phyloP scores from a whole-genome alignment of 2,113 vertebrate species.

The Notothenia coriiceps region DNA sequence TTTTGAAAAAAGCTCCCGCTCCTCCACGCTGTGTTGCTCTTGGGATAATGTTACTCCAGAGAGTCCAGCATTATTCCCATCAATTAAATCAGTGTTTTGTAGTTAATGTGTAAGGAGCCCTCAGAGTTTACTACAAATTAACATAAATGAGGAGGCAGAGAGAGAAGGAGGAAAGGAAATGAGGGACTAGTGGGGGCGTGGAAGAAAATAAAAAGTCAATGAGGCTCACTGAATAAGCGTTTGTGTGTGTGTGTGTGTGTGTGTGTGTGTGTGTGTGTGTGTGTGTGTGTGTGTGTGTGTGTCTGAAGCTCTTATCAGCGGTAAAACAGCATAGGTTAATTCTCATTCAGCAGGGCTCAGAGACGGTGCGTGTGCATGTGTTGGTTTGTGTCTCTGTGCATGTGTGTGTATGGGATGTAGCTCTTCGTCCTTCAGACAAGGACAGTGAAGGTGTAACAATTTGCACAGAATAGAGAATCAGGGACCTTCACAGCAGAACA shows the following conservation, averaged over 20 bases:
- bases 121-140: constrained; percentile 14
- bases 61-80: constrained; percentile 17
- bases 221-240: constrained; percentile 54
- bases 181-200: constrained; percentile 9
- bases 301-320: constrained; percentile 61
- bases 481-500: constrained; percentile 4
- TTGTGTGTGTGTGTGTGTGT: too few species aligned
- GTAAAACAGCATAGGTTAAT: constrained; percentile 68
- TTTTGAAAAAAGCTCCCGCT: constrained; percentile 2
- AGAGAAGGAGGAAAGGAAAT: constrained; percentile 10
- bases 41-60: constrained; percentile 1
- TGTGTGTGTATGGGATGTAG: constrained; percentile 39
- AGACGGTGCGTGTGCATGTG: constrained; percentile 4
- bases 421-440: constrained; percentile 73
- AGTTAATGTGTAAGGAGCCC: constrained; percentile 22
- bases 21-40: background rate
- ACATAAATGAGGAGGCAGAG: constrained; percentile 17
- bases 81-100: constrained; percentile 34
- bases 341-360: constrained; percentile 59
- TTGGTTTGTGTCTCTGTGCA: constrained; percentile 17
- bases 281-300: constrained; percentile 36
- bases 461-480: constrained; percentile 25
- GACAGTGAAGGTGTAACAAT: constrained; percentile 57
- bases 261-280: constrained; percentile 12
- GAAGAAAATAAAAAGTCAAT: constrained; percentile 62